These are phyloP conservation scores for Astyanax mexicanus DNA, from an alignment of 2,797 vertebrate species.

Conservation along the genomic window DNA sequence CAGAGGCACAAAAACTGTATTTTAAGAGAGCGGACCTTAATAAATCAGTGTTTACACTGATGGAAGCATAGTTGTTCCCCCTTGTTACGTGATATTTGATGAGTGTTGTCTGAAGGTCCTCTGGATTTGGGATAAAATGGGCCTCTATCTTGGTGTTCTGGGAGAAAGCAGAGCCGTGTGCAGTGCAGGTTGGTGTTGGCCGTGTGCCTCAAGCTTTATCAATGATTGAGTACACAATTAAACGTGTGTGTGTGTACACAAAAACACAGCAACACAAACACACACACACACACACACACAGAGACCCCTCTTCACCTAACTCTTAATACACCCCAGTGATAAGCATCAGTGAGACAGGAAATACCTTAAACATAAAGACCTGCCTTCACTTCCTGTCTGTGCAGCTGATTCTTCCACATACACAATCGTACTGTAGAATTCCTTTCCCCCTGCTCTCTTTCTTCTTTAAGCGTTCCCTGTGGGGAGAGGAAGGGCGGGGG, in stretches of 20 bases:
- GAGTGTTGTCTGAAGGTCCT: conserved; percentile 5
- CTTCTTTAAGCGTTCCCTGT: conserved; percentile 58
- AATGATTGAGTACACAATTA: conserved; percentile 7
- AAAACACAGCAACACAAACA: background rate
- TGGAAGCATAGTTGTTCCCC: background rate
- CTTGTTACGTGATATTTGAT: conserved; percentile 17
- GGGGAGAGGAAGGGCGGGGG: conserved; percentile 58
- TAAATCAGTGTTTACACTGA: background rate
- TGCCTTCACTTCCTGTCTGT: conserved; percentile 67
- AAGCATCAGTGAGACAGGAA: conserved; percentile 76
- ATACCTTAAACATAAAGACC: conserved; percentile 76
- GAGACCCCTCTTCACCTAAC: conserved; percentile 18
- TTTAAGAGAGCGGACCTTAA: background rate
- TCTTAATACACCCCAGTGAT: conserved; percentile 60
- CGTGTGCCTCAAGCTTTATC: conserved; percentile 16
- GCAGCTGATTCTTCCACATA: conserved; percentile 19
- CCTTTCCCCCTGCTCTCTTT: conserved; percentile 26
- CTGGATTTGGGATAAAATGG: conserved; percentile 11
- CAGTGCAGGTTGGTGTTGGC: conserved; percentile 23
- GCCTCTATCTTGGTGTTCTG: conserved; percentile 10
- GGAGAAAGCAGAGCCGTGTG: conserved; percentile 5
- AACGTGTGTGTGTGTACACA: background rate
- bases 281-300: background rate
- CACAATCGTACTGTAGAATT: conserved; percentile 33
- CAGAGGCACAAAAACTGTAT: background rate